Percentiles rank a stretch among this genome's conserved stretches.
phyloP scores from a whole-genome alignment of 2,113 vertebrate genomes.

The Ictalurus furcatus region DNA sequence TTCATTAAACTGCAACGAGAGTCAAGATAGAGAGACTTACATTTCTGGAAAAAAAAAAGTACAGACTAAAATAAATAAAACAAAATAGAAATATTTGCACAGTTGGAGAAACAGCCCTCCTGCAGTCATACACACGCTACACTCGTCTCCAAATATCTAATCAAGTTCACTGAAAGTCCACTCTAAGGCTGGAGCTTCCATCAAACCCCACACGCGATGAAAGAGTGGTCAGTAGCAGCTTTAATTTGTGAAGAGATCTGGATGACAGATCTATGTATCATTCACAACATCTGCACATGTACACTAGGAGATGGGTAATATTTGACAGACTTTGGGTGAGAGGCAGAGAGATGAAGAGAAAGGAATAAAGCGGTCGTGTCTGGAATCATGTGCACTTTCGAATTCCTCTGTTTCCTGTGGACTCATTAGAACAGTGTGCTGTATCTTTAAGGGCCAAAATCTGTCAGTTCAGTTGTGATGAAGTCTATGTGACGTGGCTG shows the following conservation, averaged over 20 bases:
- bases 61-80: constrained; percentile 32
- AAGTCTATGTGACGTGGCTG: constrained; percentile 47
- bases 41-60: neutral
- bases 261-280: constrained; percentile 58
- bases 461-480: constrained; percentile 44
- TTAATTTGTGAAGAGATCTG: constrained; percentile 62
- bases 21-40: neutral
- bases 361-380: neutral
- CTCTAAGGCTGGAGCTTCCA: constrained; percentile 43
- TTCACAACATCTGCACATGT: constrained; percentile 59
- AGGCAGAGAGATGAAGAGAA: constrained; percentile 40
- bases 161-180: constrained; percentile 56
- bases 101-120: constrained; percentile 43
- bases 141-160: constrained; percentile 59
- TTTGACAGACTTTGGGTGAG: constrained; percentile 51
- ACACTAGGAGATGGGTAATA: constrained; percentile 4
- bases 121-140: constrained; percentile 48
- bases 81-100: constrained; percentile 32
- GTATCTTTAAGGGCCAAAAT: constrained; percentile 50
- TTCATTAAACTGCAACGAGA: neutral
- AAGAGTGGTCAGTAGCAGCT: constrained; percentile 56
- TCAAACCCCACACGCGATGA: constrained; percentile 59
- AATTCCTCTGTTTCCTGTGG: constrained; percentile 38
- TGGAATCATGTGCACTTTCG: constrained; percentile 9
- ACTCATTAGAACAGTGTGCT: constrained; percentile 58